Evolutionary conservation across 2,113 vertebrate genomes (phyloP).

Genomic region (Nanorana parkeri): DNA sequence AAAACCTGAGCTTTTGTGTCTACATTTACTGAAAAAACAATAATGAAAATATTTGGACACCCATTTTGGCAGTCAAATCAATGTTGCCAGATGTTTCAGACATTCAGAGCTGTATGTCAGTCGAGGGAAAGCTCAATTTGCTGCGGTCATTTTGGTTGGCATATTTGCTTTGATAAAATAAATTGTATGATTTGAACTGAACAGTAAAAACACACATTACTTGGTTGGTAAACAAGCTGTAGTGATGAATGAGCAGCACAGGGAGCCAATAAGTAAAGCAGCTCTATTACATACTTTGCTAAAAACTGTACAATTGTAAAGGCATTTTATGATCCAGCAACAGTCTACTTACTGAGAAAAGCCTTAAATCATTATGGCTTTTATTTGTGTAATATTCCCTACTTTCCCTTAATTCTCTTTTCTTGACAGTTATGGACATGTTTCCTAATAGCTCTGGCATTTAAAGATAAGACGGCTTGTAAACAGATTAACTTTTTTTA

Average conservation of each 20-base stretch:
- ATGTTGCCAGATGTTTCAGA: conserved; percentile 13
- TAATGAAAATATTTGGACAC: not conserved
- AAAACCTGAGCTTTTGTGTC: not conserved
- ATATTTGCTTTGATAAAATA: conserved; percentile 15
- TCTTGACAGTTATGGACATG: conserved; percentile 72
- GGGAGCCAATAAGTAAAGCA: conserved; percentile 35
- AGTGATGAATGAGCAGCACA: conserved; percentile 19
- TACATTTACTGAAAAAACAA: not conserved
- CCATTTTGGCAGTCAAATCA: not conserved
- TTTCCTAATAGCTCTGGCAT: conserved; percentile 75
- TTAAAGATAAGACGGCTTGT: conserved; percentile 78
- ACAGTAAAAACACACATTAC: conserved; percentile 33
- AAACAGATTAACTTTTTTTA: conserved; percentile 81
- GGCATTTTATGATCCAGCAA: conserved; percentile 48
- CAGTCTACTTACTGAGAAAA: conserved; percentile 51
- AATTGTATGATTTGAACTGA: conserved; percentile 21
- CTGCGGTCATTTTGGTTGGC: conserved; percentile 13
- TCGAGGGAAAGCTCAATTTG: not conserved
- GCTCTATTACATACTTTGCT: conserved; percentile 42
- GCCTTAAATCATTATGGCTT: conserved; percentile 66
- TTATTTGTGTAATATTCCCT: conserved; percentile 67
- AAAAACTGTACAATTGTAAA: conserved; percentile 47
- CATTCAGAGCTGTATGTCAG: not conserved
- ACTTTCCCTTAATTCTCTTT: conserved; percentile 64
- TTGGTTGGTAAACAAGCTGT: conserved; percentile 48